Conservation (phyloP, 2,888 invertebrate genomes). For the Cheilosia grossa region DNA sequence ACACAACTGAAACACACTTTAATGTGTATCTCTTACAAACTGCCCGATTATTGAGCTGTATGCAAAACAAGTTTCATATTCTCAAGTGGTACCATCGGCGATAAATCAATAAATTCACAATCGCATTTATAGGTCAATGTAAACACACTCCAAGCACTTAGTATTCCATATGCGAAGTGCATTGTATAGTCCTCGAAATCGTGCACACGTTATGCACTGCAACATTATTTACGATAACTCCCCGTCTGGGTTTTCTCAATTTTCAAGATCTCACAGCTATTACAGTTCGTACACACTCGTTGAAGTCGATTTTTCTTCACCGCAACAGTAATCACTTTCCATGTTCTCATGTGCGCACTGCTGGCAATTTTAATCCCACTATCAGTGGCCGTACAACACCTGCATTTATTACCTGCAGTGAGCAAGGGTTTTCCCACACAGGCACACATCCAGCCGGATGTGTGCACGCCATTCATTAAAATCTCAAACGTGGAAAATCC, state of each 20-base stretch:
- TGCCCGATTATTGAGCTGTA: background rate
- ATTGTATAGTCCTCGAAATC: constrained; percentile 12
- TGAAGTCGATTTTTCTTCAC: constrained; percentile 38
- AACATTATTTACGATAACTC: constrained; percentile 46
- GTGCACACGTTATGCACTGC: constrained; percentile 4
- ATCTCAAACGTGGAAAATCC: constrained; percentile 67
- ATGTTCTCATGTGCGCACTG: constrained; percentile 49
- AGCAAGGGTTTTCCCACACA: constrained; percentile 39
- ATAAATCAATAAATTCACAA: constrained; percentile 27
- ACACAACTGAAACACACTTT: no score
- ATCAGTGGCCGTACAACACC: background rate
- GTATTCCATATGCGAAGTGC: constrained; percentile 34
- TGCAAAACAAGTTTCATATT: background rate
- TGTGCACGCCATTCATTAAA: constrained; percentile 68
- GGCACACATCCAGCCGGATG: constrained; percentile 16
- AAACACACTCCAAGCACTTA: constrained; percentile 49
- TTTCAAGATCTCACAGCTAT: constrained; percentile 45
- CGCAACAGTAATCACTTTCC: constrained; percentile 54
- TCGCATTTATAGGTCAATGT: constrained; percentile 20
- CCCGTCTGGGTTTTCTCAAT: background rate
- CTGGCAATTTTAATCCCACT: constrained; percentile 54
- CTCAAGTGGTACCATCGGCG: background rate
- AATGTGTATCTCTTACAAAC: no score
- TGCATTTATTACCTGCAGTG: constrained; percentile 24
- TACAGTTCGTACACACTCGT: background rate